Evolutionary conservation across 2,888 invertebrate species (phyloP), one percentile per base, ranked within the genome.

Genomic region (Zygaena filipendulae): DNA sequence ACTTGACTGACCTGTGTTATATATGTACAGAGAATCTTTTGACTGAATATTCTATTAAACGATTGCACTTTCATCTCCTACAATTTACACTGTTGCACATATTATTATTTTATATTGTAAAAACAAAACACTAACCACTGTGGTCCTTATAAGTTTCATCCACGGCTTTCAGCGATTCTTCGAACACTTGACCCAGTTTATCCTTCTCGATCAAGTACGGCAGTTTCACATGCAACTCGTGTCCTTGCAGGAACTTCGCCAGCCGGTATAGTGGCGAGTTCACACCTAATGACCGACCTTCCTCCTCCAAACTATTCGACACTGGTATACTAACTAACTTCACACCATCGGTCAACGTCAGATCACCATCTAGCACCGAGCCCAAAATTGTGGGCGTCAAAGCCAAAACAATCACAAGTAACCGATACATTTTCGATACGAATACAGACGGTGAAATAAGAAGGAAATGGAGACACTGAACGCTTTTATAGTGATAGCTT

Each of bases 181-280:
- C 61, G 1, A 88, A 59, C 3, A 85, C 81, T 22, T 79, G 77
- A 43, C 84, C 85, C 32, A 88, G 64, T 37, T 86, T 85, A 11
- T 84, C 83, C 40, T 84, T 83, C 5, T 88, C 87, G 34, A 91
- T 74, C 37, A 91, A 59, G 49, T 86, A 87, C 1, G 86, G 85
- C 29, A 91, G 60, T 47, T 84, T 87, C 33, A 91, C 86, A 48
- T 87, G 83, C 9, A 91, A 54, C 52, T 91, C 91, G 40, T 90
- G 88, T 2, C 82, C 86, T 49, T 86, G 83, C 2, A 91, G 59
- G 44, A 90, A 90, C 45, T 82, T 83, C 9, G 87, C 82, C 46
- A 90, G 64, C 6, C 83, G 66, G 4, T 81, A 85, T 29, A 88
- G 40, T 0, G 82, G 53, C 1, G 82, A 71, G 21, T 82, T 81